phyloP scores from a whole-genome alignment of 2,888 invertebrate species.

The Pristionchus mayeri region DNA sequence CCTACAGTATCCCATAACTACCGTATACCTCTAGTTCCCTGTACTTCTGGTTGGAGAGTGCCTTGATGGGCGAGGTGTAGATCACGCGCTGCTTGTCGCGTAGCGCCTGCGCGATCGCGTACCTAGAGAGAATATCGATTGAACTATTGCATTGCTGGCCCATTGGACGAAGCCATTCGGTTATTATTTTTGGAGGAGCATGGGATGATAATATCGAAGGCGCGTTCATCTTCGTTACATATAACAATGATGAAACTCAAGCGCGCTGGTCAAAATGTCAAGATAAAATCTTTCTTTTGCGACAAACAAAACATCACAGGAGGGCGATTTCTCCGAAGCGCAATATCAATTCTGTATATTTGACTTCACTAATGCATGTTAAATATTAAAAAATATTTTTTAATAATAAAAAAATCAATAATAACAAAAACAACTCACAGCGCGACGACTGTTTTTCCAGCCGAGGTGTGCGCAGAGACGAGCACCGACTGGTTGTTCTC shows the following conservation, averaged over 20 bases:
- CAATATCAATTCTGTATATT: too few species aligned
- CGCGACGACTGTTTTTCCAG: constrained; percentile 97
- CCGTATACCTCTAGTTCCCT: constrained; percentile 91
- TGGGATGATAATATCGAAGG: too few species aligned
- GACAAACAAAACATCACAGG: too few species aligned
- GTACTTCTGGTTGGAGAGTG: constrained; percentile 98
- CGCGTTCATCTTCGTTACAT: neutral
- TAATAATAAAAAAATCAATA: constrained; percentile 11
- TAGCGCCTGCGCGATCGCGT: constrained; percentile 94
- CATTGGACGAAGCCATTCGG: too few species aligned
- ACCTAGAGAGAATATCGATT: too few species aligned
- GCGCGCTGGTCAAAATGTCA: neutral
- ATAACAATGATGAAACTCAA: neutral
- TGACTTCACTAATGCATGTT: neutral
- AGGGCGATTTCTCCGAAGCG: too few species aligned
- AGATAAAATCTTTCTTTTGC: neutral
- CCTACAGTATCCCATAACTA: too few species aligned
- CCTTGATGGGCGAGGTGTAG: constrained; percentile 99
- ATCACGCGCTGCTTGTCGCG: constrained; percentile 96
- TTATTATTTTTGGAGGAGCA: too few species aligned
- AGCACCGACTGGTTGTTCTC: constrained; percentile 98
- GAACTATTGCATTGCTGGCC: too few species aligned
- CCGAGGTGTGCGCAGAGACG: constrained; percentile 98
- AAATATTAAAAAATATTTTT: neutral
- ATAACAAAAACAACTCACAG: too few species aligned